These are phyloP conservation scores for Chinchilla lanigera DNA, from an alignment of 2,113 vertebrate species.

Conservation along the genomic window DNA sequence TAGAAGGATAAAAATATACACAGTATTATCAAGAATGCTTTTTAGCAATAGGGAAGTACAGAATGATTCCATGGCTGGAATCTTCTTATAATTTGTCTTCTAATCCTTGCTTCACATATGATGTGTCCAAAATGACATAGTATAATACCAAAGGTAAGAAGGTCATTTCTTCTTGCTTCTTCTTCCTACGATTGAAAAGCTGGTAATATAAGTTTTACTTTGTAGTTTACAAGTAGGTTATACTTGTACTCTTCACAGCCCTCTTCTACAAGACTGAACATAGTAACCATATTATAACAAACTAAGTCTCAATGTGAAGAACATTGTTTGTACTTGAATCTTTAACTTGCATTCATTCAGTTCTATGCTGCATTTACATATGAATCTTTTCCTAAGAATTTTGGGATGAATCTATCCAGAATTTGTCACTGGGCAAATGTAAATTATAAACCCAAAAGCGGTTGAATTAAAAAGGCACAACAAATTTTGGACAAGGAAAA, in stretches of 20 bases:
- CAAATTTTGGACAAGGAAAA: neutral
- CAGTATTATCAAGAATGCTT: neutral
- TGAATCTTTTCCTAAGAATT: neutral
- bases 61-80: neutral
- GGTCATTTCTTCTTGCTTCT: neutral
- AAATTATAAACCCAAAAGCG: neutral
- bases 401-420: neutral
- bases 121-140: neutral
- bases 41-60: neutral
- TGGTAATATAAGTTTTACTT: neutral
- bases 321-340: neutral
- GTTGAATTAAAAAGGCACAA: neutral
- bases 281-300: neutral
- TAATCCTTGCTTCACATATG: neutral
- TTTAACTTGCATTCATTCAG: neutral
- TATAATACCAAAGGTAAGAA: neutral
- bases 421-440: neutral
- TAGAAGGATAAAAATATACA: neutral
- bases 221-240: neutral
- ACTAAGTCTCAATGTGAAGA: neutral
- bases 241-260: neutral
- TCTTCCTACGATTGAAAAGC: neutral
- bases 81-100: neutral
- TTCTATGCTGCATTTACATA: neutral
- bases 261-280: neutral